These are phyloP conservation scores for Scelioninae gen. 2 DNA, from an alignment of 2,888 invertebrate genomes.

Conservation along the genomic window DNA sequence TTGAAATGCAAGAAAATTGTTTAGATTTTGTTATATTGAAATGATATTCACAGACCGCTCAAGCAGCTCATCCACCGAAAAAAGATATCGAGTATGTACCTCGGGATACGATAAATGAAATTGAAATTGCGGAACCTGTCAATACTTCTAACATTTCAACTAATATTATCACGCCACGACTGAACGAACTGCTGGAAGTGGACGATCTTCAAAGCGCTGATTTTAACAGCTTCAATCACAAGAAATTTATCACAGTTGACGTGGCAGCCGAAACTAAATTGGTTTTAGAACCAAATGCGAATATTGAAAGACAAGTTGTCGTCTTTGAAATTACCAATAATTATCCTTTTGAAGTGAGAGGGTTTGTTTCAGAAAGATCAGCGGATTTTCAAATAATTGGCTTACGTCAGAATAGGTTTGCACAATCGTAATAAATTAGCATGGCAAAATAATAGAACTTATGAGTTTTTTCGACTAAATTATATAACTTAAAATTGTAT, in stretches of 20 bases:
- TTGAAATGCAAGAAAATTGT: too few species aligned
- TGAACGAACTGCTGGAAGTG: conserved; percentile 60
- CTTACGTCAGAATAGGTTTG: conserved; percentile 6
- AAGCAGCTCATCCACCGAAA: too few species aligned
- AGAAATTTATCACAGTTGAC: conserved; percentile 65
- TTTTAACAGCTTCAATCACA: conserved; percentile 59
- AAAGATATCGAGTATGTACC: conserved; percentile 15
- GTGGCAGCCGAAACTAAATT: conserved; percentile 67
- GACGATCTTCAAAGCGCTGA: conserved; percentile 61
- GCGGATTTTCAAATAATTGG: conserved; percentile 3
- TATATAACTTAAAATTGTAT: too few species aligned
- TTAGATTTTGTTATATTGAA: too few species aligned
- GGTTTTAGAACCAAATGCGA: conserved; percentile 58
- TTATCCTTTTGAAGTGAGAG: conserved; percentile 25
- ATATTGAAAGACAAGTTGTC: background rate
- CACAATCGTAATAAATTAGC: too few species aligned
- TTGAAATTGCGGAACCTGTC: conserved; percentile 13
- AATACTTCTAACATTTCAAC: conserved; percentile 7
- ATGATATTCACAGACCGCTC: too few species aligned
- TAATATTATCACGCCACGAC: conserved; percentile 38
- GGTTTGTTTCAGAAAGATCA: background rate
- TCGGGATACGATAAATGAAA: conserved; percentile 14
- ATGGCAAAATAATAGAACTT: too few species aligned
- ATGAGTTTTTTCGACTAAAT: too few species aligned
- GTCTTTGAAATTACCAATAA: conserved; percentile 42